Base-by-base conservation (phyloP, 53 echinoderm and acorn worm species). In the Holothuria leucospilota region DNA sequence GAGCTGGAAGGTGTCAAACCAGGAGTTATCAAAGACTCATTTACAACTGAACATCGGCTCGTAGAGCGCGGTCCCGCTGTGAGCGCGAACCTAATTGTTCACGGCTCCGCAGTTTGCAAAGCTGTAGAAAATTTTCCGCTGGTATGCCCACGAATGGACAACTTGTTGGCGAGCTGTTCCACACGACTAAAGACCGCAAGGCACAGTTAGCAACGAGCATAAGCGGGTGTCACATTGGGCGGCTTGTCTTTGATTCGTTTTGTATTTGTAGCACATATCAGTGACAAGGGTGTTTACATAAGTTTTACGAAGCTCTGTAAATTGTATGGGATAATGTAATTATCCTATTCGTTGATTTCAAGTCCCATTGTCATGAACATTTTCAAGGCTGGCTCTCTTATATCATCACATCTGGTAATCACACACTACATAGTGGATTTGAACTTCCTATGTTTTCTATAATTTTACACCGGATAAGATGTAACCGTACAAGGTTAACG, bases 91-190 rank as follows among this genome's bases (percentile, higher is more conserved):
- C 51, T 75, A 75, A 75, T 75, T 75, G 75, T 75, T 75, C 75
- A 75, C 75, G 75, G 75, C 75, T 75, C 52, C 75, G 75, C 75
- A 75, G 75, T 75, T 24, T 12, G 75, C 21, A 49, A 49, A 75
- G 75, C 75, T 75, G 75, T 15, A 52, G 52, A n/a, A 25, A 8
- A 75, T 75, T 75, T 75, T 75, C 75, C 75, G 75, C 75, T 23
- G 51, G 49, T 49, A 52, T 75, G 75, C 75, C 26, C 75, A 75
- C 75, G 75, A 75, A 75, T 51, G 53, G 52, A 21, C 49, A 49
- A 75, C 75, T 75, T 75, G 75, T 75, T 75, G 75, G 75, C 38
- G 39, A 30, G 70, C 70, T 75, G 75, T 75, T 75, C 51, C 75
- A 49, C 49, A 42, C 75, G 51, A 75, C 49, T 75, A 49, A 42